Percentiles rank a stretch among this genome's conserved stretches.
These are phyloP conservation scores for Hypocryptadius cinnamomeus DNA, from an alignment of 2,113 vertebrate species.

Conservation along the genomic window DNA sequence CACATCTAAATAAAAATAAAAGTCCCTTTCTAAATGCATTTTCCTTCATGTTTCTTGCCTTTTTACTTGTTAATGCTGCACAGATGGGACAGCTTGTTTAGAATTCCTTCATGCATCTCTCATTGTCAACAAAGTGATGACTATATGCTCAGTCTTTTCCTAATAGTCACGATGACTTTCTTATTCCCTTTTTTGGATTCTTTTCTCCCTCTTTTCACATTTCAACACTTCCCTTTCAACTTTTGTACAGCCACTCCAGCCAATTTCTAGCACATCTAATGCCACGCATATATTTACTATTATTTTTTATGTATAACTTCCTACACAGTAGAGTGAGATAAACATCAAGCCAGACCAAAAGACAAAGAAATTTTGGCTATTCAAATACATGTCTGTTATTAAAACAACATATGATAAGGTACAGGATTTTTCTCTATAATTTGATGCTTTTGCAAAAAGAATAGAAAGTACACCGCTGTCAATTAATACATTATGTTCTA, in stretches of 20 bases:
- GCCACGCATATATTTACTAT: background rate
- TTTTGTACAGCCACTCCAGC: background rate
- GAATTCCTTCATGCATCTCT: background rate
- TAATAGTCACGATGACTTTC: background rate
- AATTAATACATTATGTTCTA: background rate
- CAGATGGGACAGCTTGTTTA: background rate
- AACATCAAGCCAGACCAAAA: background rate
- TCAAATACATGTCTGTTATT: background rate
- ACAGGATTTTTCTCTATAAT: background rate
- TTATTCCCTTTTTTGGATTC: background rate
- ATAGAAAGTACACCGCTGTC: background rate
- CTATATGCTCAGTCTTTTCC: background rate
- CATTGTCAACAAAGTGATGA: background rate
- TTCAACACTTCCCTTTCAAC: background rate
- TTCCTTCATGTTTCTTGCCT: background rate
- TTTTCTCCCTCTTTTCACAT: background rate
- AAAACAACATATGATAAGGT: background rate
- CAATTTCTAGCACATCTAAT: background rate
- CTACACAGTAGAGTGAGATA: background rate
- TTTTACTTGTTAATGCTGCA: background rate
- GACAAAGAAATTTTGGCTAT: background rate
- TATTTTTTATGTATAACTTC: background rate
- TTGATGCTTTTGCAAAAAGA: background rate
- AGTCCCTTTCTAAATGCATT: background rate
- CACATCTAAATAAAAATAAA: background rate